Conservation (phyloP, 1,140 invertebrate genomes). For the Drosophila pallidifrons region DNA sequence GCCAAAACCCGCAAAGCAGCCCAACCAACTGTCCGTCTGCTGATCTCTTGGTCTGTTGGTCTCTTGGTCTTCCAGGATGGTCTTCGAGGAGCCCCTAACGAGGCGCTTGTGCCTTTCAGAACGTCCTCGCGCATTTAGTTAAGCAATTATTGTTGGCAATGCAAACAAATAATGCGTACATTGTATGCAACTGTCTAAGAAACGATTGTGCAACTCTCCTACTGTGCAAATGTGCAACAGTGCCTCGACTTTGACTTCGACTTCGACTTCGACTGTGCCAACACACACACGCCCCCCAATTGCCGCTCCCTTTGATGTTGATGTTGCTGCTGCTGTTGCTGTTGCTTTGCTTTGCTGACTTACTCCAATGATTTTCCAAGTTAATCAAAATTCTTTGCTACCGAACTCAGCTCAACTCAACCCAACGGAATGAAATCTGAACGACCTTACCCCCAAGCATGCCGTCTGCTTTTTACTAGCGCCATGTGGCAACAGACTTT, state of each 20-base stretch:
- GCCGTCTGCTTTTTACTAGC: constrained; percentile 43
- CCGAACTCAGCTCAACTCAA: constrained; percentile 40
- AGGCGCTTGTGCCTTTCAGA: constrained; percentile 73
- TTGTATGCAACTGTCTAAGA: constrained; percentile 66
- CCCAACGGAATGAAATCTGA: constrained; percentile 65
- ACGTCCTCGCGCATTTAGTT: constrained; percentile 76
- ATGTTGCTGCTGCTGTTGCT: not conserved
- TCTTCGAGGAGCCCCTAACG: constrained; percentile 55
- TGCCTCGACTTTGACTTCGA: not conserved
- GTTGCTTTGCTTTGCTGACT: constrained; percentile 35
- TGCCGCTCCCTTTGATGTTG: constrained; percentile 3
- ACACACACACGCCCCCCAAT: not conserved
- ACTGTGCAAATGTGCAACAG: constrained; percentile 14
- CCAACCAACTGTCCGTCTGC: not conserved
- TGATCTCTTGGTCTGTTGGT: not conserved
- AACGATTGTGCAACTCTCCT: constrained; percentile 31
- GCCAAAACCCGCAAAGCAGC: constrained; percentile 40
- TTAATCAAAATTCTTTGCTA: constrained; percentile 82
- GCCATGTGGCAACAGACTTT: constrained; percentile 50
- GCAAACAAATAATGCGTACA: constrained; percentile 83
- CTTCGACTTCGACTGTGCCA: too few relatives aligned
- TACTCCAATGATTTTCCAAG: constrained; percentile 81
- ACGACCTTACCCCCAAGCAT: constrained; percentile 65
- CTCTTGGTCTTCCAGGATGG: not conserved
- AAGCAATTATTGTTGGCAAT: constrained; percentile 82